Conservation (phyloP, 2,113 vertebrate genomes). For the Semnornis frantzii region DNA sequence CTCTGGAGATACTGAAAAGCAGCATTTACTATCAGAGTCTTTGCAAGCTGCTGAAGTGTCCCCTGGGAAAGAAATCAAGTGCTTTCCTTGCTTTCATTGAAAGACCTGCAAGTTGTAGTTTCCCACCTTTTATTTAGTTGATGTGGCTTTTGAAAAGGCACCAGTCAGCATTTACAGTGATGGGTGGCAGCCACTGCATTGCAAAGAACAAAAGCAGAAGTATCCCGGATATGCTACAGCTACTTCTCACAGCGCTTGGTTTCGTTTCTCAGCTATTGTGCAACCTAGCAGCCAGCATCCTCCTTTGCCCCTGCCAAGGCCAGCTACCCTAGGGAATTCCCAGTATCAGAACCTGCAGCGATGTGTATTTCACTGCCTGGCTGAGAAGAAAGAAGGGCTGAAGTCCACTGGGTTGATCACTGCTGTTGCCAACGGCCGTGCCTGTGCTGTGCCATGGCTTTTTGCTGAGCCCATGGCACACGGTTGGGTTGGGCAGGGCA, state of each 20-base stretch:
- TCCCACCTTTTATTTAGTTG: not conserved
- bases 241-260: not conserved
- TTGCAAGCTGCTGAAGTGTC: not conserved
- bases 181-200: not conserved
- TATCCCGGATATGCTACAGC: not conserved
- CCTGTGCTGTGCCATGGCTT: not conserved
- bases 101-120: not conserved
- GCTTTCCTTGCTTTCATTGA: not conserved
- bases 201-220: conserved; percentile 44
- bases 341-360: not conserved
- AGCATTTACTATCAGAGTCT: not conserved
- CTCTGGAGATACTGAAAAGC: not conserved
- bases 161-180: not conserved
- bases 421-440: not conserved
- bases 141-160: not conserved
- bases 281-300: not conserved
- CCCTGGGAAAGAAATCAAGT: not conserved
- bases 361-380: not conserved
- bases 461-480: not conserved
- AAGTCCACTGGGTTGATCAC: not conserved
- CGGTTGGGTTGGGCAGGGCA: not conserved
- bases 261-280: conserved; percentile 3
- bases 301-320: not conserved
- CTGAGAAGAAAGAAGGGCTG: not conserved
- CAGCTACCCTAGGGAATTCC: conserved; percentile 20